phyloP scores from a whole-genome alignment of 2,113 vertebrate genomes.

The Copsychus sechellarum region DNA sequence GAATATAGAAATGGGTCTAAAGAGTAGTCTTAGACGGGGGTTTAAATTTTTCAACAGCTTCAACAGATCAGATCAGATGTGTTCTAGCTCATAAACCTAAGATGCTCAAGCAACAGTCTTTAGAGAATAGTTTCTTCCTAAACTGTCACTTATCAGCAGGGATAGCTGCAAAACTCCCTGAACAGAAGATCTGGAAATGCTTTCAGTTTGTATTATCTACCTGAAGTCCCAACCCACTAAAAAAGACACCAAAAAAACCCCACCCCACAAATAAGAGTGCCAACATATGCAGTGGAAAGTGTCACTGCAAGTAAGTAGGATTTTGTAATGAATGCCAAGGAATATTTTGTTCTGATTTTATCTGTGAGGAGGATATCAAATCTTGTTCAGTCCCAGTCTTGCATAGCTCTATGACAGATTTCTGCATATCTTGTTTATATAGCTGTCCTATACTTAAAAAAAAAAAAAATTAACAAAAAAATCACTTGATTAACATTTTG shows the following conservation, averaged over 20 bases:
- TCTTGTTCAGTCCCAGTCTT: not conserved
- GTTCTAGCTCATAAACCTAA: not conserved
- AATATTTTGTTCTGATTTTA: not conserved
- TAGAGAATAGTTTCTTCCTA: not conserved
- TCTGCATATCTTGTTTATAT: not conserved
- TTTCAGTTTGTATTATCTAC: not conserved
- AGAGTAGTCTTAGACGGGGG: not conserved
- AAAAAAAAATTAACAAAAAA: not conserved
- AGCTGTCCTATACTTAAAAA: not conserved
- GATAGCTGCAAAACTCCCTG: not conserved
- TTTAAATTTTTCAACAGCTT: not conserved
- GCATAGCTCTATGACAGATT: not conserved
- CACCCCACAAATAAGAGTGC: rapidly evolving
- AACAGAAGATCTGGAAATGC: not conserved
- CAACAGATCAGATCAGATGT: not conserved
- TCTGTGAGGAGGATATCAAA: not conserved
- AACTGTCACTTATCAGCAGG: not conserved
- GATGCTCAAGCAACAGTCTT: not conserved
- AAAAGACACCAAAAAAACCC: not conserved
- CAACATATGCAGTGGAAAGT: not conserved
- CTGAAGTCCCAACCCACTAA: not conserved
- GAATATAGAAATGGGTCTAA: not conserved
- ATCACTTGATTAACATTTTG: not conserved
- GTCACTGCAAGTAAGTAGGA: not conserved
- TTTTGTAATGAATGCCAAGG: not conserved